Evolutionary conservation across 1,140 invertebrate genomes (phyloP), one percentile per base, ranked within the genome.

Genomic region (Argopecten irradians): DNA sequence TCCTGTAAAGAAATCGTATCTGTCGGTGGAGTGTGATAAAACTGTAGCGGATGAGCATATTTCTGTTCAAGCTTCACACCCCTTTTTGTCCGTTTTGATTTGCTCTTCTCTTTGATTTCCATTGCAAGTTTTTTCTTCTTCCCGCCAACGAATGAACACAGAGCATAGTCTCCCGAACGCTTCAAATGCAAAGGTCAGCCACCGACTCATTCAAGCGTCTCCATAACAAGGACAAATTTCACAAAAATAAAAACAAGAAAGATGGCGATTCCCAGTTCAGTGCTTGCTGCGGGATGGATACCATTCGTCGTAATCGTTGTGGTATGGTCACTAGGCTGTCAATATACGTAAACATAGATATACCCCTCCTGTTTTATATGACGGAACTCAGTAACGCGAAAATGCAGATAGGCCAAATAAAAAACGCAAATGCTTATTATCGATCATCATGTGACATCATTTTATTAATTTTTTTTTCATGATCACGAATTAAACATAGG

Each of bases 21-120:
- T 82, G 93, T 96, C n/a, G 98, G 98, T 46, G 97, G 97, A n/a
- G 96, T 92, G 92, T 96, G 96, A 94, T 99, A 99, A 92, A 99
- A 96, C 88, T 94, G 93, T 16, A 94, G 87, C 3, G 82, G 82
- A 82, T 91, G 90, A 22, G 86, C 36, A 85, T 90, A 90, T 46
- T 46, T 22, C 16, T 87, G 84, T 46, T 90, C 34, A n/a, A 87
- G 84, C 9, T 43, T 89, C 9, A 39, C 39, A 82, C 19, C 33
- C 34, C 35, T 84, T 86, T 28, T 43, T 28, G 36, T 86, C 7
- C 55, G 32, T 83, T 41, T 87, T 0, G 86, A 34, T 87, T n/a
- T 55, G 55, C 34, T 43, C n/a, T 82, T 87, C n/a, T 28, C 32
- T 28, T 28, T 16, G 22, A 43, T 32, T 39, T 82, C 55, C 36